These are phyloP conservation scores for Dipodomys merriami DNA, from an alignment of 2,113 vertebrate genomes.

Conservation along the genomic window DNA sequence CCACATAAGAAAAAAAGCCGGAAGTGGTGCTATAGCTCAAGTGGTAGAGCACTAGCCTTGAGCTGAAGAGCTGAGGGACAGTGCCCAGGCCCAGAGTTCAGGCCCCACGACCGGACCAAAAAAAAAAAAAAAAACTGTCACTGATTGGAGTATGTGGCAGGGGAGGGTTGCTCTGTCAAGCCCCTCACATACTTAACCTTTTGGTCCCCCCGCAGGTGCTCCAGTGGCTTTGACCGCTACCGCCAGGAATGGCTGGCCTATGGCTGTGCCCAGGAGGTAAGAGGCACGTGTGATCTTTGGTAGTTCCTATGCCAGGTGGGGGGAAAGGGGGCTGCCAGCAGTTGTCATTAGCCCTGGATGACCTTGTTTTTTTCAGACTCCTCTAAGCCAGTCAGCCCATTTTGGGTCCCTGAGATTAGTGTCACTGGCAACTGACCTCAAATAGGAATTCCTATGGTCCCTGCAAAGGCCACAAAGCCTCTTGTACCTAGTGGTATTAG, in stretches of 20 bases:
- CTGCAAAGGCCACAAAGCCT: not conserved
- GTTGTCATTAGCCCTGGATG: not conserved
- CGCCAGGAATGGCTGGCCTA: slow-evolving; percentile 95
- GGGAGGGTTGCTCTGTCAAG: fast-evolving
- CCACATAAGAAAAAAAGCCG: no score
- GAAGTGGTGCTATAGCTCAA: no score
- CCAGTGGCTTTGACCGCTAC: slow-evolving; percentile 94
- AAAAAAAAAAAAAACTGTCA: not conserved
- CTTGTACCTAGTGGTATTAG: not conserved
- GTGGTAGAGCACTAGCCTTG: no score
- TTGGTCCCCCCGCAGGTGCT: slow-evolving; percentile 88
- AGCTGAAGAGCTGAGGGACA: no score
- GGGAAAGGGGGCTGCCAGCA: not conserved
- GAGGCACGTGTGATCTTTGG: not conserved
- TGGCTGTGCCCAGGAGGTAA: slow-evolving; percentile 93
- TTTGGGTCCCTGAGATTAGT: not conserved
- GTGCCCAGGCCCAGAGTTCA: no score
- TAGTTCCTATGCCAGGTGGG: not conserved
- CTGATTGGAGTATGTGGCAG: fast-evolving
- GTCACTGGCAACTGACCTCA: not conserved
- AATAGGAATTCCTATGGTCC: not conserved
- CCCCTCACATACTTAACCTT: not conserved
- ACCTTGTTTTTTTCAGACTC: not conserved
- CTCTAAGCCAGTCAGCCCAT: not conserved
- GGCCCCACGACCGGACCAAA: no score